Conservation (phyloP, 2,113 vertebrate species). For the Alligator sinensis region DNA sequence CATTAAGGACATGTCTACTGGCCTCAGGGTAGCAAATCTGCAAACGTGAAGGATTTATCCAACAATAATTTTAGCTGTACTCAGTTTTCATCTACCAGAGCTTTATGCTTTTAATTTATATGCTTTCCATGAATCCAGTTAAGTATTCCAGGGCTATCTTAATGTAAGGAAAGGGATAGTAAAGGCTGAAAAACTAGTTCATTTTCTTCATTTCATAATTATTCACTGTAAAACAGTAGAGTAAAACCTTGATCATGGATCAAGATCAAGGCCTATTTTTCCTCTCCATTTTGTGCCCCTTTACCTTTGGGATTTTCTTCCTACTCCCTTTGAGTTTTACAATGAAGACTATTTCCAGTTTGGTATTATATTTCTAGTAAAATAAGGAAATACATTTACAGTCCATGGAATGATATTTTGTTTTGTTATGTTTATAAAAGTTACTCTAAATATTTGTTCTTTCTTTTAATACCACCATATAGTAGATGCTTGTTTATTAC, state of each 20-base stretch:
- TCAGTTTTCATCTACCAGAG: background rate
- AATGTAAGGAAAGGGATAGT: background rate
- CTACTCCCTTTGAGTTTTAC: constrained; percentile 23
- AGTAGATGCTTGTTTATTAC: background rate
- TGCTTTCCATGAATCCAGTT: background rate
- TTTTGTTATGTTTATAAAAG: constrained; percentile 37
- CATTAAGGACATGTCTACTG: background rate
- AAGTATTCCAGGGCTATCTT: background rate
- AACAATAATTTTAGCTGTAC: background rate
- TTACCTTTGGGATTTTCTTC: constrained; percentile 28
- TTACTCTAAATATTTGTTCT: constrained; percentile 5
- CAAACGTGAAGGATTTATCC: background rate
- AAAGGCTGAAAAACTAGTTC: background rate
- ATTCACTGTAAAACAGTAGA: background rate
- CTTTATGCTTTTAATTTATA: background rate
- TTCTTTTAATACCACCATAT: background rate
- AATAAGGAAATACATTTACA: constrained; percentile 53
- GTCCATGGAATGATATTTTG: constrained; percentile 54
- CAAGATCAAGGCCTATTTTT: background rate
- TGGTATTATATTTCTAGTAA: constrained; percentile 43
- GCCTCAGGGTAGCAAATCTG: background rate
- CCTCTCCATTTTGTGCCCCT: background rate
- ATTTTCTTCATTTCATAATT: background rate
- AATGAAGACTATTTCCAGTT: constrained; percentile 12
- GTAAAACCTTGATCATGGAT: background rate